phyloP scores from a whole-genome alignment of 2,797 vertebrate genomes.

The Cossypha niveicapilla region DNA sequence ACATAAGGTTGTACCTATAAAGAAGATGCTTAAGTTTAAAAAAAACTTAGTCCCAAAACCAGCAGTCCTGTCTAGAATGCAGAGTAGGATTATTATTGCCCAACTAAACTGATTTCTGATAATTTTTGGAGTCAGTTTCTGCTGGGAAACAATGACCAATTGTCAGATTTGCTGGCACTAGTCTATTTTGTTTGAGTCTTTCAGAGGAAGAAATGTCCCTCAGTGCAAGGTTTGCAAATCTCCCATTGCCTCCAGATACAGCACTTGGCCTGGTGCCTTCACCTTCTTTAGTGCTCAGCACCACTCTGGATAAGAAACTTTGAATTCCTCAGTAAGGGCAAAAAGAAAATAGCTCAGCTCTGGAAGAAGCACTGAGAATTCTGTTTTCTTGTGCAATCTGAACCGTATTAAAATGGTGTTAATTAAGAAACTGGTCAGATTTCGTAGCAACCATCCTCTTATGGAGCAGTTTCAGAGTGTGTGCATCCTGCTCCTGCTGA shows the following conservation, averaged over 20 bases:
- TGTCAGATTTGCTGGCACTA: not conserved
- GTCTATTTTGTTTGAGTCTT: not conserved
- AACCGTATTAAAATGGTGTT: not conserved
- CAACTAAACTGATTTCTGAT: not conserved
- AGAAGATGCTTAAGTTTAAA: not conserved
- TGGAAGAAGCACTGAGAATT: not conserved
- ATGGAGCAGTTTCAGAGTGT: not conserved
- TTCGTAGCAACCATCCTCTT: not conserved
- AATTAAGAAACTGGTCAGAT: not conserved
- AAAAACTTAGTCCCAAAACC: not conserved
- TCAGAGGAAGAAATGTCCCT: not conserved
- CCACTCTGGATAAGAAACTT: not conserved
- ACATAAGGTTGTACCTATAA: not conserved
- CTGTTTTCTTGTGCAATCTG: not conserved
- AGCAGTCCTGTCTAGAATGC: not conserved
- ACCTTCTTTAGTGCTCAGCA: not conserved
- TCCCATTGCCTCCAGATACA: not conserved
- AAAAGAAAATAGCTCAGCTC: not conserved
- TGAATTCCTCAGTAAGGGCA: not conserved
- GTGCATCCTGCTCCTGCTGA: accelerated
- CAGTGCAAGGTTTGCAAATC: not conserved
- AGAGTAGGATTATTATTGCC: not conserved
- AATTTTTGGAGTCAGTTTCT: not conserved
- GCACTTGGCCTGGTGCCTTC: not conserved
- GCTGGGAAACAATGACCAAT: not conserved